A percentile compares a stretch with the other conserved stretches of the same genome.
Conservation (phyloP, 2,888 invertebrate genomes). For the Caenorhabditis japonica region DNA sequence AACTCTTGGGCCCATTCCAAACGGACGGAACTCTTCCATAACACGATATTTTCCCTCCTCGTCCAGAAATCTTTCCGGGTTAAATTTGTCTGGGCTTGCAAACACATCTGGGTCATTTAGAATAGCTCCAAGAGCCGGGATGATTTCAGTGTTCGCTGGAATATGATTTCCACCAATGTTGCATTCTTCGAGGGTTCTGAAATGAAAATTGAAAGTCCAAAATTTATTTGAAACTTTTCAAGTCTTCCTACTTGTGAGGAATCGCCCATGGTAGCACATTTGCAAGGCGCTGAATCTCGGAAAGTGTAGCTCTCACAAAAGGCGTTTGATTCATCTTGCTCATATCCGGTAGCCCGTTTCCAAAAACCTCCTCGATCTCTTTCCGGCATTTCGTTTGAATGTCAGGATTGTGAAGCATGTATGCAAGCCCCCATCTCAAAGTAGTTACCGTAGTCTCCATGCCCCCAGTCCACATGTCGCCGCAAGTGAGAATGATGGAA, state of each 20-base stretch:
- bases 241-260: slow-evolving; percentile 64
- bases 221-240: background rate
- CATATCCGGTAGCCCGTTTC: slow-evolving; percentile 42
- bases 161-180: slow-evolving; percentile 51
- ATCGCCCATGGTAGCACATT: slow-evolving; percentile 76
- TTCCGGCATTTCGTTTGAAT: slow-evolving; percentile 63
- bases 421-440: slow-evolving; percentile 73
- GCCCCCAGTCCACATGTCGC: slow-evolving; percentile 77
- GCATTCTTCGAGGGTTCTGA: slow-evolving; percentile 32
- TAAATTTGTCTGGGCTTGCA: slow-evolving; percentile 62
- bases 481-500: slow-evolving; percentile 69
- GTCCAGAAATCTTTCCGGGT: slow-evolving; percentile 62
- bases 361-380: slow-evolving; percentile 55
- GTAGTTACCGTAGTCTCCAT: slow-evolving; percentile 76
- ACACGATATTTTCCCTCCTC: slow-evolving; percentile 38
- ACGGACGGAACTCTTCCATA: slow-evolving; percentile 55
- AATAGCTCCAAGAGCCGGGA: slow-evolving; percentile 66
- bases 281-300: slow-evolving; percentile 71
- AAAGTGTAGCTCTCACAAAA: slow-evolving; percentile 68
- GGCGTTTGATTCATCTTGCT: slow-evolving; percentile 52
- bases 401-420: slow-evolving; percentile 68
- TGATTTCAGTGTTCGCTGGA: slow-evolving; percentile 61
- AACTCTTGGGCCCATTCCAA: slow-evolving; percentile 58
- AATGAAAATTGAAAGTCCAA: slow-evolving; percentile 2
- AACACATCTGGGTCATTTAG: slow-evolving; percentile 61